A percentile compares a stretch with the other conserved stretches of the same genome.
phyloP scores from a whole-genome alignment of 1,140 invertebrate species.

The Heliconius melpomene region DNA sequence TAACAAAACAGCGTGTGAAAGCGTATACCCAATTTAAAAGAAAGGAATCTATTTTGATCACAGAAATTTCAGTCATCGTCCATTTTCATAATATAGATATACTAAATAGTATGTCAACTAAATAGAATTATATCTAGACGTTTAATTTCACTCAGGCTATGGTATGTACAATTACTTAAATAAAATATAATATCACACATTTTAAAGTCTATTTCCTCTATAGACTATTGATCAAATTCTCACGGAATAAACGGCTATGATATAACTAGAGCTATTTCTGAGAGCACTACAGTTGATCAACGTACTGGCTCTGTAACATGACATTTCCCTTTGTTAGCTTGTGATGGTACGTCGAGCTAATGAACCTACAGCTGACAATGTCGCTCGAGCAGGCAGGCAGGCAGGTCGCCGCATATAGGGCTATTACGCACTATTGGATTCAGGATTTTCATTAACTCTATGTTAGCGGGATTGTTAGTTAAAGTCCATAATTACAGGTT shows the following conservation, averaged over 20 bases:
- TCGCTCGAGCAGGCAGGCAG: conserved; percentile 24
- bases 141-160: too few relatives aligned
- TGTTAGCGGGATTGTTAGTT: conserved; percentile 41
- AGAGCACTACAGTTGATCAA: conserved; percentile 36
- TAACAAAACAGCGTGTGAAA: too few relatives aligned
- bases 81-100: too few relatives aligned
- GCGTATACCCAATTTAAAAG: too few relatives aligned
- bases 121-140: too few relatives aligned
- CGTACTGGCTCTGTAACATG: conserved; percentile 43
- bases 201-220: neutral
- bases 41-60: too few relatives aligned
- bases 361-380: conserved; percentile 58
- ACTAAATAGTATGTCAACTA: too few relatives aligned
- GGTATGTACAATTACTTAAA: too few relatives aligned
- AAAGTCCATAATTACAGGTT: conserved; percentile 19
- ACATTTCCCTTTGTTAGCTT: conserved; percentile 56
- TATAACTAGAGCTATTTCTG: conserved; percentile 5
- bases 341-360: conserved; percentile 55
- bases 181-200: too few relatives aligned
- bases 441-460: conserved; percentile 59
- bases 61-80: too few relatives aligned
- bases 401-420: conserved; percentile 43
- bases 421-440: conserved; percentile 57
- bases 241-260: neutral
- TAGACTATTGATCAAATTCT: neutral